A percentile compares a stretch with the other conserved stretches of the same genome.
Conservation (phyloP, 1,140 invertebrate genomes). For the Caerostris darwini region DNA sequence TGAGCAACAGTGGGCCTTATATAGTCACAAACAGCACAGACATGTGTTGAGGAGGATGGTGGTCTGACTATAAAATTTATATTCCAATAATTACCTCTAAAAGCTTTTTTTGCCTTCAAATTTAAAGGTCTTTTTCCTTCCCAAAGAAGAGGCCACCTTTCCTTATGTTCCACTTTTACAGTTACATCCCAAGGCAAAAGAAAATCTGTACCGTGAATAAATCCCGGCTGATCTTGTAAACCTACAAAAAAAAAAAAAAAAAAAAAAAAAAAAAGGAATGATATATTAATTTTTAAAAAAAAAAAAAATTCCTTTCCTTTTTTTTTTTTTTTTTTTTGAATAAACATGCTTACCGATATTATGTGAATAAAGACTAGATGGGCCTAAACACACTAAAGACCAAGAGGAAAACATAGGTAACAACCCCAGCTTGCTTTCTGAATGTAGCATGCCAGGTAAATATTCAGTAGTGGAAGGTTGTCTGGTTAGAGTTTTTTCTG, state of each 20-base stretch:
- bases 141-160: constrained; percentile 77
- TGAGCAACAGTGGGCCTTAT: neutral
- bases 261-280: neutral
- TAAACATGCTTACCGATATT: constrained; percentile 87
- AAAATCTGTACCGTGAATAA: constrained; percentile 93
- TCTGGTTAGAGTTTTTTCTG: constrained; percentile 59
- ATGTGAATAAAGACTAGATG: constrained; percentile 95
- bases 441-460: constrained; percentile 93
- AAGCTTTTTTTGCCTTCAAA: constrained; percentile 80
- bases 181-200: constrained; percentile 97
- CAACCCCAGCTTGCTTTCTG: constrained; percentile 88
- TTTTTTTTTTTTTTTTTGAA: neutral
- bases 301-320: neutral
- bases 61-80: neutral
- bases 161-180: constrained; percentile 84
- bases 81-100: constrained; percentile 77
- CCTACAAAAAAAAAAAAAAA: constrained; percentile 78
- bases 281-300: neutral
- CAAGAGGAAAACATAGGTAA: constrained; percentile 96
- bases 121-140: constrained; percentile 81
- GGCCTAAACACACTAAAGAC: constrained; percentile 94
- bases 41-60: too few relatives aligned
- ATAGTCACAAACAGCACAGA: too few relatives aligned
- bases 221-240: constrained; percentile 87
- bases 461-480: constrained; percentile 94